phyloP scores from a whole-genome alignment of 2,888 invertebrate genomes.

The Caenorhabditis angaria region DNA sequence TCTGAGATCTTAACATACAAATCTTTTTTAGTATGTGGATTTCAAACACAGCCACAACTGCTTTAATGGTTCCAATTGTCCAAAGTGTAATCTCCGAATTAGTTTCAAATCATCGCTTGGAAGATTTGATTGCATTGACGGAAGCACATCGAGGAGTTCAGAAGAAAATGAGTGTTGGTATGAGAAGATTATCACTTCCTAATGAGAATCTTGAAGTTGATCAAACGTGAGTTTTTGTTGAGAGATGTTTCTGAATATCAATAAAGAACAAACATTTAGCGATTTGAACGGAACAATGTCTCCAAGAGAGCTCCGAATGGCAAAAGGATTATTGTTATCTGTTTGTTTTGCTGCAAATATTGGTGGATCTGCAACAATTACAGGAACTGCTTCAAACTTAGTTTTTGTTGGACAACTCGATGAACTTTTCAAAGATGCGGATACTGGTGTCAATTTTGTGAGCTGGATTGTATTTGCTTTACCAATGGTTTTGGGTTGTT shows the following conservation, averaged over 20 bases:
- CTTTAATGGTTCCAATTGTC: constrained; percentile 80
- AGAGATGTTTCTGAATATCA: neutral
- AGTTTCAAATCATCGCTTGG: constrained; percentile 53
- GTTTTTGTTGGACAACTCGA: constrained; percentile 64
- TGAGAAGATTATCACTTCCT: constrained; percentile 51
- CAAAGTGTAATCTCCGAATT: constrained; percentile 62
- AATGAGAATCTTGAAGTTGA: constrained; percentile 50
- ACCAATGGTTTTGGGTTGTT: constrained; percentile 53
- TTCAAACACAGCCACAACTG: constrained; percentile 74
- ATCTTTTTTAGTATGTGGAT: constrained; percentile 64
- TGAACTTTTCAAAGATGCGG: constrained; percentile 59
- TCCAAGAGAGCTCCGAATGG: constrained; percentile 55
- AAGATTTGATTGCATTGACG: constrained; percentile 43
- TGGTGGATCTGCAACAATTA: constrained; percentile 67
- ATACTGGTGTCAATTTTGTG: constrained; percentile 64
- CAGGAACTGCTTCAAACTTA: constrained; percentile 68
- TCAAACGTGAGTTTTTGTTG: constrained; percentile 28
- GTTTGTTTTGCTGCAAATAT: constrained; percentile 68
- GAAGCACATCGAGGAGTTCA: constrained; percentile 30
- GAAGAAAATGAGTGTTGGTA: constrained; percentile 49
- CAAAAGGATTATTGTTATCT: constrained; percentile 65
- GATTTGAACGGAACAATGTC: constrained; percentile 46
- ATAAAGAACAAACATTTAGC: no score
- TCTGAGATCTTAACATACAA: neutral
- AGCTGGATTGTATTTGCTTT: constrained; percentile 67